Evolutionary conservation across 2,797 vertebrate species (phyloP), one percentile per base, ranked within the genome.

Genomic region (Champsocephalus gunnari): DNA sequence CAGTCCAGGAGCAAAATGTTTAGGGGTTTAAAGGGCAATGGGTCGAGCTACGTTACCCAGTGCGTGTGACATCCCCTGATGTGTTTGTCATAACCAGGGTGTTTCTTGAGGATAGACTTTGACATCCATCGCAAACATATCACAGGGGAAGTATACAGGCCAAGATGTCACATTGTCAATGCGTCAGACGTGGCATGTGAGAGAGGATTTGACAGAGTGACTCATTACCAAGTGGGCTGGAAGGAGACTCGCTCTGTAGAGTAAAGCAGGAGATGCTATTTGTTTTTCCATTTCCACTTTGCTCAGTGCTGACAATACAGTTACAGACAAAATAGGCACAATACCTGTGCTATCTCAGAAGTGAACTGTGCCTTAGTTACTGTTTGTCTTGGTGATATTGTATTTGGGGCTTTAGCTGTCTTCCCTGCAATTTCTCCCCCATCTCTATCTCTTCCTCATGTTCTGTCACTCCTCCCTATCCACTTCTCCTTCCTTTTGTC

Each of bases 301-400:
- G 55, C 78, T 80, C 82, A 60, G 34, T 17, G 73, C 81, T 88
- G 90, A 90, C 85, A 86, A 32, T 71, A 84, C 83, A 80, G 77
- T 69, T 84, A 68, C 80, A 86, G 82, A 91, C 89, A 88, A 88
- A 91, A 90, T 86, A 84, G 83, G 84, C 80, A 83, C 84, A 90
- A 82, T 74, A 71, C 72, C 71, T 85, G 75, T 74, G 73, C 70
- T 83, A 78, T 87, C 82, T 82, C 79, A 72, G 28, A 73, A 77
- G 66, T 50, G 77, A 86, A 80, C 63, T 66, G 71, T 67, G 79
- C 71, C 87, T 88, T 83, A 79, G 82, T 85, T 88, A 77, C 75
- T 11, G 64, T 85, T 86, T 84, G 82, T 90, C 85, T 79, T 74
- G 82, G 72, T 85, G 73, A 81, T 86, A 73, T 83, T 79, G 65